Percentiles rank a stretch among this genome's conserved stretches.
phyloP scores from a whole-genome alignment of 2,888 invertebrate species.

The Pilophorus perplexus region DNA sequence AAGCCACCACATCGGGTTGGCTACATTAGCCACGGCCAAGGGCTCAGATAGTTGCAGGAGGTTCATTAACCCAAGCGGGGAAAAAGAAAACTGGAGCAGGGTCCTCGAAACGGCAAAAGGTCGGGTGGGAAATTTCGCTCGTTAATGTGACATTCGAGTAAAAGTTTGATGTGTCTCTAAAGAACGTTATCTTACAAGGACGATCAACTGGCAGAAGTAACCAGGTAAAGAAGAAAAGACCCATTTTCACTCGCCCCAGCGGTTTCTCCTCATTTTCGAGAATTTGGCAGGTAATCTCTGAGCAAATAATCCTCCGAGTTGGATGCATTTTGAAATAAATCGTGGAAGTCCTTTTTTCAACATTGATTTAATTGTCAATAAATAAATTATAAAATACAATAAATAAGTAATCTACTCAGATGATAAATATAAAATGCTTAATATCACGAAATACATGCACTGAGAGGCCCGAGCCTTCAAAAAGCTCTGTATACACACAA shows the following conservation, averaged over 20 bases:
- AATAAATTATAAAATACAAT: not conserved
- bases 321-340: no score
- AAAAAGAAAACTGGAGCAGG: not conserved
- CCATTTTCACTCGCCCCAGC: not conserved
- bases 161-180: not conserved
- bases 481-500: not conserved
- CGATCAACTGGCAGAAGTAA: no score
- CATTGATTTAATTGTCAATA: no score
- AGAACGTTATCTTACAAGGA: no score
- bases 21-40: conserved; percentile 5
- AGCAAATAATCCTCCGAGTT: no score
- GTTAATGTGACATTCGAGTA: not conserved
- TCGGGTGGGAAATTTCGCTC: not conserved
- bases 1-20: not conserved
- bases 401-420: conserved; percentile 1
- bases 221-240: not conserved
- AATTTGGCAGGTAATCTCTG: not conserved
- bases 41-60: not conserved
- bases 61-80: not conserved
- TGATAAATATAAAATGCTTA: not conserved
- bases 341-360: no score
- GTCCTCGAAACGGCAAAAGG: no score
- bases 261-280: not conserved
- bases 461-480: not conserved
- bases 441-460: conserved; percentile 3